phyloP scores from a whole-genome alignment of 2,113 vertebrate genomes.

The Crocuta crocuta region DNA sequence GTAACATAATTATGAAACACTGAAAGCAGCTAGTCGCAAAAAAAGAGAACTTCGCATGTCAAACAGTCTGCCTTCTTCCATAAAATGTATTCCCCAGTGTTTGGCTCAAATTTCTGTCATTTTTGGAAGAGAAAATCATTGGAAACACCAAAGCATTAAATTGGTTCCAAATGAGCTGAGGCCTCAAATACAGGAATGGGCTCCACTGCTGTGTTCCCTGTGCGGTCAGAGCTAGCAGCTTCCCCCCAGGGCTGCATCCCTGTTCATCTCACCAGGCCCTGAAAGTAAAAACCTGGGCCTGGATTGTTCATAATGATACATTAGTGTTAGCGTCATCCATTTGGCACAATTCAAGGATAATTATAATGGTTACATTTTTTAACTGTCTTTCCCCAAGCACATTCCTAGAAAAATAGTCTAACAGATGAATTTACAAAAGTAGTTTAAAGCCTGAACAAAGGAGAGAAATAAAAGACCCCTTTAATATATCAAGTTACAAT shows the following conservation, averaged over 20 bases:
- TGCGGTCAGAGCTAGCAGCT: neutral
- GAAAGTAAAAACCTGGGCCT: neutral
- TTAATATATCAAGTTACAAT: constrained; percentile 50
- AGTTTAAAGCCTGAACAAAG: neutral
- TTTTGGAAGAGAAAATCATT: constrained; percentile 42
- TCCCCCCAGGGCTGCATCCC: neutral
- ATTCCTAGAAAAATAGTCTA: neutral
- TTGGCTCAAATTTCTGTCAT: constrained; percentile 54
- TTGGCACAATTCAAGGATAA: neutral
- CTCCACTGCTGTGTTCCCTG: neutral
- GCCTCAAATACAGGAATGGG: neutral
- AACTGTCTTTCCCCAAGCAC: neutral
- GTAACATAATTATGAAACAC: constrained; percentile 18
- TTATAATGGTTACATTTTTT: neutral
- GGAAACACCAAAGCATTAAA: constrained; percentile 55
- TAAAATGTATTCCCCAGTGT: neutral
- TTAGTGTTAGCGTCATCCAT: neutral
- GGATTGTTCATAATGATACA: neutral
- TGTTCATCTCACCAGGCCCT: neutral
- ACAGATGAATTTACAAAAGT: neutral
- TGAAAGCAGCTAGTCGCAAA: neutral
- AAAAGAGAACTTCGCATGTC: constrained; percentile 14
- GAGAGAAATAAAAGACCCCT: constrained; percentile 22
- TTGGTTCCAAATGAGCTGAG: constrained; percentile 39
- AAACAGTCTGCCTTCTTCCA: constrained; percentile 54